Evolutionary conservation across 2,797 vertebrate species (phyloP), one percentile per base, ranked within the genome.

Genomic region (Holocentrus rufus): DNA sequence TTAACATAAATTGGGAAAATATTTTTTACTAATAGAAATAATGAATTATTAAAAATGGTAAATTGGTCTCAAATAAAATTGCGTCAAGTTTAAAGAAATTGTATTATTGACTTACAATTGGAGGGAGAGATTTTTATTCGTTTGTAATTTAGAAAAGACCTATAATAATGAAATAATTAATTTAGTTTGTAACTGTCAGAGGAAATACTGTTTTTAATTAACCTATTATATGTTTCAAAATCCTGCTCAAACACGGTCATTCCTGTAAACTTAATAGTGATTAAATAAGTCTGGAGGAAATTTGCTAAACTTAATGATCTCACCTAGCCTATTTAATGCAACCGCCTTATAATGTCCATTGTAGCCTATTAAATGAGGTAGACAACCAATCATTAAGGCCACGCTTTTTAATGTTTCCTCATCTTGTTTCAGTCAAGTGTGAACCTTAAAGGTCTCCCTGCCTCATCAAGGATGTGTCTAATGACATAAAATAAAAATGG

Each of bases 381-480:
- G 7, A 2, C 14, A 15, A 50, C 8, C 14, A 42, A 47, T 60
- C 13, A 66, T n/a, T 55, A 44, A 1, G 4, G 10, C 39, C 8
- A 54, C 49, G 1, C 4, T 31, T 2, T 65, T 30, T 18, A 23
- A 68, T 55, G 69, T 65, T 56, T 42, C 25, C 11, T 30, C 14
- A 52, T 57, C n/a, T 15, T 49, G 15, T 62, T 77, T 50, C 39
- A 17, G 49, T 44, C 7, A 52, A 61, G 6, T 36, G 30, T 27
- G 5, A 13, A 4, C 7, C 9, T 47, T 1, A 31, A 55, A 59
- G 1, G 36, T 13, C 11, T 17, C 44, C 5, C 14, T 46, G 14
- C 44, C 44, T 46, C 44, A 46, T 46, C 44, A 46, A 5, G 15
- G 15, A 17, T 46, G 15, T 46, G 44, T 46, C 44, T 17, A 46